Conservation (phyloP, 1,140 invertebrate species). For the Aculops lycopersici region DNA sequence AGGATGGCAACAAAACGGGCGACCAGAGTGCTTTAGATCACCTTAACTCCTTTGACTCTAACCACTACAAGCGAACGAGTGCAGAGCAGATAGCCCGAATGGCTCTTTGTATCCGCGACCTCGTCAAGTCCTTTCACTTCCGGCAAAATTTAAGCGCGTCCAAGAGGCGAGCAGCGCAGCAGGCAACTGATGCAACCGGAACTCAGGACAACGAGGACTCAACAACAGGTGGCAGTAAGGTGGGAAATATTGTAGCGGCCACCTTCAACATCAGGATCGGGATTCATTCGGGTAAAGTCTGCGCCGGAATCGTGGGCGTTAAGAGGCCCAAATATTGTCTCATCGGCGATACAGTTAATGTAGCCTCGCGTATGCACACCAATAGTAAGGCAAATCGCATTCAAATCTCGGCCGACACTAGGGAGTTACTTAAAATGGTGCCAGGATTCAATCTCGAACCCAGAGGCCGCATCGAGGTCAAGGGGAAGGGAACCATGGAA, state of each 20-base stretch:
- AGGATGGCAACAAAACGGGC: too few species aligned
- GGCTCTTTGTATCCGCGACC: constrained; percentile 48
- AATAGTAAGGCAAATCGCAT: constrained; percentile 28
- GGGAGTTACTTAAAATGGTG: constrained; percentile 24
- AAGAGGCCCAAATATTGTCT: constrained; percentile 62
- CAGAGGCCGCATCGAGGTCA: constrained; percentile 20
- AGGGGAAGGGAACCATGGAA: constrained; percentile 44
- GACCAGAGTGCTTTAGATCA: not conserved
- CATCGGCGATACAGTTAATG: constrained; percentile 35
- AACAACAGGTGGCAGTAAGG: too few species aligned
- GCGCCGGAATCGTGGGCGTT: constrained; percentile 71
- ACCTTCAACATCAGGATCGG: constrained; percentile 25
- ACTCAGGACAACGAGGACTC: too few species aligned
- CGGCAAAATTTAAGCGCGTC: constrained; percentile 44
- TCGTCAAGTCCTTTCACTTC: constrained; percentile 58
- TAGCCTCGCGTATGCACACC: constrained; percentile 11
- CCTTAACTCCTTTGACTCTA: not conserved
- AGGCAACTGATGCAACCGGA: too few species aligned
- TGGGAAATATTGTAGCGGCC: too few species aligned
- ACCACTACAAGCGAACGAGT: not conserved
- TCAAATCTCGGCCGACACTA: constrained; percentile 62
- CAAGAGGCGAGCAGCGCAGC: too few species aligned
- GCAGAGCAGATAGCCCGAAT: constrained; percentile 29
- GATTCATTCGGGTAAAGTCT: constrained; percentile 25
- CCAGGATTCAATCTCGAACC: constrained; percentile 24